Percentiles rank a stretch among this genome's conserved stretches.
Evolutionary conservation across 2,113 vertebrate genomes (phyloP).

Genomic region (Protobothrops mucrosquamatus): DNA sequence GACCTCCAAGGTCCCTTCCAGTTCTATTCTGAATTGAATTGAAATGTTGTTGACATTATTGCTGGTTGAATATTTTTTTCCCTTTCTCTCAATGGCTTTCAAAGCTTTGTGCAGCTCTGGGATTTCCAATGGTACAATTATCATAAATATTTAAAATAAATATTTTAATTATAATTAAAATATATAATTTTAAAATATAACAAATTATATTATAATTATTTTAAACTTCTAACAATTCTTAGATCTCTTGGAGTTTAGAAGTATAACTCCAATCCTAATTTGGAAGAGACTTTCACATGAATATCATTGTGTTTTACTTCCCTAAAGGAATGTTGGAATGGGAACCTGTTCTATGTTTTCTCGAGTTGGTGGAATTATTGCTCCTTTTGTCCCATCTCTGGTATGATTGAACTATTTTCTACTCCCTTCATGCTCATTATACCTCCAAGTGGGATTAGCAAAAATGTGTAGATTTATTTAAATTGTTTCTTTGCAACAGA

Average conservation of each 20-base stretch:
- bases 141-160: neutral
- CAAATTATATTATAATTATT: neutral
- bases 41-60: neutral
- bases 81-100: neutral
- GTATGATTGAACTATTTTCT: constrained; percentile 63
- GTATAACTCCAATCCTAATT: neutral
- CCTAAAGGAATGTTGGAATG: constrained; percentile 75
- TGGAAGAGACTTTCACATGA: neutral
- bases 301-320: constrained; percentile 5
- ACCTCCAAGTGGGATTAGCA: neutral
- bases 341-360: constrained; percentile 82
- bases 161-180: neutral
- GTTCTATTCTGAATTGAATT: neutral
- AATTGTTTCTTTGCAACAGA: neutral
- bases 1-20: neutral
- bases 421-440: neutral
- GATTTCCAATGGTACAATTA: neutral
- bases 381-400: constrained; percentile 80
- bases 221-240: neutral
- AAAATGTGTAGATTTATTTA: neutral
- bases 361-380: constrained; percentile 77
- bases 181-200: no score
- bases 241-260: neutral
- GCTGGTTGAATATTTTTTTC: neutral
- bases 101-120: neutral